Base-by-base conservation (phyloP, 1,140 invertebrate genomes). In the Lysiphlebus fabarum region DNA sequence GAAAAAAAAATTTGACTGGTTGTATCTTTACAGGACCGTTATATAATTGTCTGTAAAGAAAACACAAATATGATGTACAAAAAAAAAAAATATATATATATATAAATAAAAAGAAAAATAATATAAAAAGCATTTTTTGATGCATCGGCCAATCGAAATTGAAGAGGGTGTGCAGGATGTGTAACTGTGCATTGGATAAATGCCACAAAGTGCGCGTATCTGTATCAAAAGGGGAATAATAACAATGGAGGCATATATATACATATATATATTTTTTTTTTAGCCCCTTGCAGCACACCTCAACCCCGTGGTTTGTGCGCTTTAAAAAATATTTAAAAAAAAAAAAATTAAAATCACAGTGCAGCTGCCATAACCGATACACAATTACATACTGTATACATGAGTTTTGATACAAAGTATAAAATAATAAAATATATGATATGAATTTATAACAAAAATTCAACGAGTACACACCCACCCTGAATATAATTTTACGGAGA, bases 161-260 rank as follows among this genome's bases (percentile, higher is more conserved):
- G 17, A 51, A 38, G 5, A 38, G 11, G 10, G 41, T 9, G 53
- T 17, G 26, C 41, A 54, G 38, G 41, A 54, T 54, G 26, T 54
- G 53, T 54, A 58, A 58, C 48, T 51, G 48, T 37, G 57, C 47
- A 42, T 45, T 56, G 42, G 44, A 42, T 64, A 43, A 53, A 63
- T 64, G 53, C 48, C 47, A 62, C 65, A 66, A 66, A 70, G 50
- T 53, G 63, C 61, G 58, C 62, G 56, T 70, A 72, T 72, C 67
- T 67, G 61, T 70, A 70, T 70, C 65, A 68, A 69, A 71, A 71
- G 48, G 42, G 43, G 44, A 49, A 48, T 45, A 36, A 54, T 64
- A 69, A 74, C 71, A 74, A 74, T 72, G 64, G 71, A 65, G 65
- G 68, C 70, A 69, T 68, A 70, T 64, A 67, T 72, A 68, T 70